These are phyloP conservation scores for Oncorhynchus nerka DNA, from an alignment of 2,113 vertebrate species.

Conservation along the genomic window DNA sequence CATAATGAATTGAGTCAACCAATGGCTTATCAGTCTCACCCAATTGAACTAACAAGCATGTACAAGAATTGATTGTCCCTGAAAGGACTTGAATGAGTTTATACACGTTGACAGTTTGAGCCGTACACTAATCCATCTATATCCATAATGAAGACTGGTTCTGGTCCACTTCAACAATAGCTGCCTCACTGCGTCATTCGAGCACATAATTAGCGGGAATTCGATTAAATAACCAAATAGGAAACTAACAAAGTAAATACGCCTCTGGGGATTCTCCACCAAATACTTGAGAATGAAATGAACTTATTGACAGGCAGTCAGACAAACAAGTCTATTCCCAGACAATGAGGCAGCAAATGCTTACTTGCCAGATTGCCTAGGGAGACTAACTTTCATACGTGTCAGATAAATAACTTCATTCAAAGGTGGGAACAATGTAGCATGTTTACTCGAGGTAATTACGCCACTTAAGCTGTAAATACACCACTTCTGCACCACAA, in stretches of 20 bases:
- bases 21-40: constrained; percentile 40
- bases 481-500: background rate
- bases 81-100: constrained; percentile 35
- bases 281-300: constrained; percentile 64
- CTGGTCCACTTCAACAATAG: constrained; percentile 60
- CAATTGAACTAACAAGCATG: constrained; percentile 45
- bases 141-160: constrained; percentile 40
- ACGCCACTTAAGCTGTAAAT: background rate
- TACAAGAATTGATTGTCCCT: constrained; percentile 43
- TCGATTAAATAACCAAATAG: constrained; percentile 77
- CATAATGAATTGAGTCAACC: constrained; percentile 17
- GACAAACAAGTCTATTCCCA: constrained; percentile 47
- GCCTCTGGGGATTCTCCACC: constrained; percentile 62
- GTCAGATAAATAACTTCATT: background rate
- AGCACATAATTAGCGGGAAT: constrained; percentile 71
- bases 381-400: background rate
- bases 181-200: constrained; percentile 49
- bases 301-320: constrained; percentile 67
- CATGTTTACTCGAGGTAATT: background rate
- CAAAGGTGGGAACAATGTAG: background rate
- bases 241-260: constrained; percentile 74
- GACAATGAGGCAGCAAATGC: constrained; percentile 10
- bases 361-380: background rate
- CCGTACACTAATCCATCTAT: constrained; percentile 50
- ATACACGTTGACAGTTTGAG: constrained; percentile 44